Conservation (phyloP, 2,888 invertebrate genomes). For the Tubiluchus corallicola region DNA sequence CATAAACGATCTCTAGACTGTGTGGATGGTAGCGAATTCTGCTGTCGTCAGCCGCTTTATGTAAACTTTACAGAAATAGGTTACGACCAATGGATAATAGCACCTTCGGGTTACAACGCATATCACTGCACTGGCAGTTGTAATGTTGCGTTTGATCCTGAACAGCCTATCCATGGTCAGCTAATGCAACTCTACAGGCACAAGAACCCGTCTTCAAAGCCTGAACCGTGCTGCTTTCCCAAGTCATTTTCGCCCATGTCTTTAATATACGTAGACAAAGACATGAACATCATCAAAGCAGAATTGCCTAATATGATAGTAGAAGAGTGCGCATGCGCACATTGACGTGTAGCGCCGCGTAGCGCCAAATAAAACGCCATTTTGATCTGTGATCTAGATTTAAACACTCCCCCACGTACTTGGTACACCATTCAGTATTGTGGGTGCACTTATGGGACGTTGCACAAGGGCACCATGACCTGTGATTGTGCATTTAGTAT, state of each 20-base stretch:
- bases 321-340: conserved; percentile 76
- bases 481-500: no score
- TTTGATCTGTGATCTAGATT: no score
- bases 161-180: conserved; percentile 65
- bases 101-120: conserved; percentile 67
- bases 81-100: conserved; percentile 85
- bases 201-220: conserved; percentile 34
- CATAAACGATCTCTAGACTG: not conserved
- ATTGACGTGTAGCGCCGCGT: no score
- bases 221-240: conserved; percentile 79
- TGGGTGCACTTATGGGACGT: no score
- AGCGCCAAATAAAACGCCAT: no score
- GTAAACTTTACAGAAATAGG: conserved; percentile 75
- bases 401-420: no score
- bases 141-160: conserved; percentile 55
- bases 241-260: conserved; percentile 79
- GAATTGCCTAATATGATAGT: conserved; percentile 90
- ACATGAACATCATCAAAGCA: conserved; percentile 73
- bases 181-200: conserved; percentile 73
- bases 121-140: conserved; percentile 85
- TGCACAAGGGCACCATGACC: no score
- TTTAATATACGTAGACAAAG: conserved; percentile 73
- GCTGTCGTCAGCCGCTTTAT: conserved; percentile 74
- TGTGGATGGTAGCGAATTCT: conserved; percentile 40
- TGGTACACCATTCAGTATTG: no score